phyloP scores from a whole-genome alignment of 2,888 invertebrate genomes.

The Tetragnatha montana region DNA sequence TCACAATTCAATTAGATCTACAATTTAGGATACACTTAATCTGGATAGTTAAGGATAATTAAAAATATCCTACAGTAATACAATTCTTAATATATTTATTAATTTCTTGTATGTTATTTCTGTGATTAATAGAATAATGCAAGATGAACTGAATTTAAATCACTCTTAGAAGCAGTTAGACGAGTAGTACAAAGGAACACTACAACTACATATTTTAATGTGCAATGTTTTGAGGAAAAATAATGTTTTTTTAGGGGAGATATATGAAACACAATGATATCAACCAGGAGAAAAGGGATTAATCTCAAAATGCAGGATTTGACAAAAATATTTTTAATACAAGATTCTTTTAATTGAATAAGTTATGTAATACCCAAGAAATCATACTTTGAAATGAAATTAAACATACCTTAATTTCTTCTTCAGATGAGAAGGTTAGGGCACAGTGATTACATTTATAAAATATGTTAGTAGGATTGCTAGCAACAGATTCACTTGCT shows the following conservation, averaged over 20 bases:
- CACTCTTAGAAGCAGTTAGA: too few species aligned
- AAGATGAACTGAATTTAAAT: too few species aligned
- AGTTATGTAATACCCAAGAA: not conserved
- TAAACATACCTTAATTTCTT: slow-evolving; percentile 66
- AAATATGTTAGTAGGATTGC: slow-evolving; percentile 45
- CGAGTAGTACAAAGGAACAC: too few species aligned
- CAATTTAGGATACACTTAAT: not conserved
- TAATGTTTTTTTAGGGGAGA: too few species aligned
- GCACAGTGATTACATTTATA: slow-evolving; percentile 71
- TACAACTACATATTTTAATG: too few species aligned
- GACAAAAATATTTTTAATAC: too few species aligned
- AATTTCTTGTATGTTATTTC: too few species aligned
- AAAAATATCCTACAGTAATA: too few species aligned
- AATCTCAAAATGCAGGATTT: not conserved
- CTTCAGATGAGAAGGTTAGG: slow-evolving; percentile 70
- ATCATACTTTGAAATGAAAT: not conserved
- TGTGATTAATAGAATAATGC: too few species aligned
- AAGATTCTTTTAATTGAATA: too few species aligned
- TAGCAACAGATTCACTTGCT: slow-evolving; percentile 31
- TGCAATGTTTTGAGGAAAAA: not conserved
- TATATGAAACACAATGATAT: not conserved
- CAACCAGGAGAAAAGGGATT: not conserved
- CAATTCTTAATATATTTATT: too few species aligned
- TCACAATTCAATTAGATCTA: not conserved
- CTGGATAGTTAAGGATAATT: too few species aligned